These are phyloP conservation scores for Erebia palarica DNA, from an alignment of 2,888 invertebrate species.

Conservation along the genomic window DNA sequence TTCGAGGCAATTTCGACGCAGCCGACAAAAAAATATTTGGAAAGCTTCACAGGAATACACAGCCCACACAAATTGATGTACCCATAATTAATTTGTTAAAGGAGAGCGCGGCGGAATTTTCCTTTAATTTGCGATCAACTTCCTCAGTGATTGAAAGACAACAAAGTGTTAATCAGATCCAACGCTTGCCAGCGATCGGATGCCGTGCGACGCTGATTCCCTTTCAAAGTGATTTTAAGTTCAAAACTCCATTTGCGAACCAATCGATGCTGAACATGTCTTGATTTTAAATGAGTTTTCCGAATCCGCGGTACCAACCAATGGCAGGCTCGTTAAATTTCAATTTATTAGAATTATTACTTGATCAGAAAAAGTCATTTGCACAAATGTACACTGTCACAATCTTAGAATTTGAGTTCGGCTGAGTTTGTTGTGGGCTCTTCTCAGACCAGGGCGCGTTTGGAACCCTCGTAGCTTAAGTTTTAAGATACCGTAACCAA, in stretches of 20 bases:
- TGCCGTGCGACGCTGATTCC: background rate
- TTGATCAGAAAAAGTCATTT: background rate
- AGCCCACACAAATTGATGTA: background rate
- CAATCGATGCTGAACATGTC: conserved; percentile 6
- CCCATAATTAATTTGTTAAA: conserved; percentile 29
- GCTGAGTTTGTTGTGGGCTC: too few species aligned
- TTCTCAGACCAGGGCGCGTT: too few species aligned
- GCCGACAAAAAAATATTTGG: background rate
- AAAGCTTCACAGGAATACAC: background rate
- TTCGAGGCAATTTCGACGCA: too few species aligned
- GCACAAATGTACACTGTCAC: too few species aligned
- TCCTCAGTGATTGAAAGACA: conserved; percentile 18
- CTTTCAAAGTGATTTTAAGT: conserved; percentile 14
- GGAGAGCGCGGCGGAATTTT: conserved; percentile 51
- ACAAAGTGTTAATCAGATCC: conserved; percentile 17
- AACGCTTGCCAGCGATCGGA: background rate
- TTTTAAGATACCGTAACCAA: too few species aligned
- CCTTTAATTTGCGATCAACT: conserved; percentile 50
- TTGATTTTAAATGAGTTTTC: background rate
- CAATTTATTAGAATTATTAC: background rate
- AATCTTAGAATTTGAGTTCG: too few species aligned
- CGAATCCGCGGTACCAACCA: background rate
- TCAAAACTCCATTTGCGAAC: conserved; percentile 6
- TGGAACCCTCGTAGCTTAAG: too few species aligned
- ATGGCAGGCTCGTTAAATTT: background rate